Conservation (phyloP, 2,113 vertebrate genomes). For the Caracal caracal region DNA sequence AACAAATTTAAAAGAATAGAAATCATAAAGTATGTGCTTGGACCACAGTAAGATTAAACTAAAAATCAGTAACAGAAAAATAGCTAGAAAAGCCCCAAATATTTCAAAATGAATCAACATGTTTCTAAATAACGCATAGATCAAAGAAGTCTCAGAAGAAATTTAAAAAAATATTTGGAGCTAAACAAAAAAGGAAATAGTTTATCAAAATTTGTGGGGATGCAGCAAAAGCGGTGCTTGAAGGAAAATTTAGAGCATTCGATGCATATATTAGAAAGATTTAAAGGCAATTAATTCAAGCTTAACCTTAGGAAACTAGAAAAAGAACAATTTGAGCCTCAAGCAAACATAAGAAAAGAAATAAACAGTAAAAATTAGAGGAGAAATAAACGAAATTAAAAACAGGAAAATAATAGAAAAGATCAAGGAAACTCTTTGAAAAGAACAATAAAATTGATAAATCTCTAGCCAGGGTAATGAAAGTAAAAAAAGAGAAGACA, state of each 20-base stretch:
- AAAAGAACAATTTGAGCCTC: not conserved
- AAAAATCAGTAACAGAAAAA: constrained; percentile 33
- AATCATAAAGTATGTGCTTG: not conserved
- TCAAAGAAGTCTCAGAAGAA: not conserved
- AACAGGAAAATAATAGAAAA: not conserved
- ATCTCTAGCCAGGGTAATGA: not conserved
- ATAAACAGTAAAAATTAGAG: constrained; percentile 14
- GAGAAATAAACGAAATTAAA: constrained; percentile 36
- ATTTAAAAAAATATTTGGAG: constrained; percentile 1
- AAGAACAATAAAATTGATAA: not conserved
- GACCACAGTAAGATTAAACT: not conserved
- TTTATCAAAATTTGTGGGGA: not conserved
- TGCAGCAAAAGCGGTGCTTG: not conserved
- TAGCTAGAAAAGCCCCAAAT: not conserved
- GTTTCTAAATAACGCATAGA: not conserved
- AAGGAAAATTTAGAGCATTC: constrained; percentile 13
- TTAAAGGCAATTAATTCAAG: constrained; percentile 1
- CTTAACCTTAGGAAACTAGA: not conserved
- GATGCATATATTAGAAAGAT: not conserved
- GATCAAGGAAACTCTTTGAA: constrained; percentile 1
- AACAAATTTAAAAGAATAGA: constrained; percentile 7
- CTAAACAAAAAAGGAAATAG: constrained; percentile 3
- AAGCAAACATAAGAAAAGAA: constrained; percentile 2
- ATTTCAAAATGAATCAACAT: not conserved
- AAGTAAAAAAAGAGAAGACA: not conserved